These are phyloP conservation scores for Cisticola juncidis DNA, from an alignment of 2,113 vertebrate species.

Conservation along the genomic window DNA sequence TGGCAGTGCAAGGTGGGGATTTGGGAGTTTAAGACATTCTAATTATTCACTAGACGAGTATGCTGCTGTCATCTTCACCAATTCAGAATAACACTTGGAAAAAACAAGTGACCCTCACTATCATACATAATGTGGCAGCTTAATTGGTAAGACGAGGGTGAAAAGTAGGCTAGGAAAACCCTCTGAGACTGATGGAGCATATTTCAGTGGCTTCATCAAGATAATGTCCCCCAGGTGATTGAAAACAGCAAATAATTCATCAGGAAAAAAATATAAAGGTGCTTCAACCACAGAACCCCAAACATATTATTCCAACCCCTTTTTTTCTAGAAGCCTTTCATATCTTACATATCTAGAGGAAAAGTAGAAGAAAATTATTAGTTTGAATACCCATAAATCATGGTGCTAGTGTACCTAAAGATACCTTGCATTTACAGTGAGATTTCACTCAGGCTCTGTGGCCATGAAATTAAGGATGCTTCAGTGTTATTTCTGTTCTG, in stretches of 20 bases:
- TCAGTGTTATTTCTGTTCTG: not conserved
- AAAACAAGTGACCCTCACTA: conserved; percentile 87
- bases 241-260: conserved; percentile 91
- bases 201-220: conserved; percentile 92
- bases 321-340: conserved; percentile 66
- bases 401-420: conserved; percentile 74
- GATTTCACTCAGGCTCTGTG: conserved; percentile 75
- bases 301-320: conserved; percentile 71
- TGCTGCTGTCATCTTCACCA: conserved; percentile 87
- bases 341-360: conserved; percentile 80
- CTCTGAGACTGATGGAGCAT: conserved; percentile 89
- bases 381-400: conserved; percentile 84
- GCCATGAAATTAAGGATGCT: not conserved
- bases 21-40: conserved; percentile 87
- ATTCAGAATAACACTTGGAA: conserved; percentile 78
- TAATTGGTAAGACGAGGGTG: conserved; percentile 90
- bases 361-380: conserved; percentile 75
- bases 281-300: conserved; percentile 78
- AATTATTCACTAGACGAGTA: conserved; percentile 88
- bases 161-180: conserved; percentile 85
- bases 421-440: conserved; percentile 76
- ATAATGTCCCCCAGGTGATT: conserved; percentile 89
- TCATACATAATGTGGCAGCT: conserved; percentile 97
- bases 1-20: conserved; percentile 83
- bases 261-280: conserved; percentile 76